Base-by-base conservation (phyloP, 2,888 invertebrate genomes). In the Mimumesa dahlbomi region DNA sequence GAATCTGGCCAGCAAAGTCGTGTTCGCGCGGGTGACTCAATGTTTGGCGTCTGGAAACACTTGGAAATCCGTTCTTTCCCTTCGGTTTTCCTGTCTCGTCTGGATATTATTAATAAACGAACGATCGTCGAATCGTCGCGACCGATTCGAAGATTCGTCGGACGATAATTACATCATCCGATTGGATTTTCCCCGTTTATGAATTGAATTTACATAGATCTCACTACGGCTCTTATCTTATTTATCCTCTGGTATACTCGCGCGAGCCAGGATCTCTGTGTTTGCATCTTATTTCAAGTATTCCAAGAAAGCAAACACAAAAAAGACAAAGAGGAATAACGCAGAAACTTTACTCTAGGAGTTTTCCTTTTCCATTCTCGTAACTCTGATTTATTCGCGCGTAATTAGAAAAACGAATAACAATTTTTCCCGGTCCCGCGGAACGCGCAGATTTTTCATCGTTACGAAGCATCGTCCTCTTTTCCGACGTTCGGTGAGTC, bases 1-100 rank as follows among this genome's bases (percentile, higher is more conserved):
- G 62, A 46, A 66, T 45, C 45, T 62, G 42, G 63, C n/a, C n/a
- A n/a, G n/a, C n/a, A n/a, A n/a, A n/a, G n/a, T n/a, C n/a, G n/a
- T n/a, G n/a, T n/a, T n/a, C n/a, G n/a, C 31, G 14, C 11, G 50
- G 25, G 38, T 66, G 73, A 72, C 40, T 66, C 73, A 72, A 57
- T 54, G 29, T 16, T 45, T 34, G 34, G 25, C 45, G 19, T 29
- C 42, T 57, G 43, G 45, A 64, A 56, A 64, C 58, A 64, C 50
- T n/a, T n/a, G n/a, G n/a, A 64, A 36, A 64, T 50, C 45, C 59
- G 54, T 50, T 64, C 21, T 45, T 13, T 19, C 14, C 5, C 42
- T 42, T 11, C 14, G 7, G 13, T 38, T 53, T 11, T 34, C 4
- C n/a, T 36, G 21, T 4, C 1, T 7, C 14, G 13, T 3, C 11